These are phyloP conservation scores for Ochropacha duplaris DNA, from an alignment of 2,888 invertebrate genomes.

Conservation along the genomic window DNA sequence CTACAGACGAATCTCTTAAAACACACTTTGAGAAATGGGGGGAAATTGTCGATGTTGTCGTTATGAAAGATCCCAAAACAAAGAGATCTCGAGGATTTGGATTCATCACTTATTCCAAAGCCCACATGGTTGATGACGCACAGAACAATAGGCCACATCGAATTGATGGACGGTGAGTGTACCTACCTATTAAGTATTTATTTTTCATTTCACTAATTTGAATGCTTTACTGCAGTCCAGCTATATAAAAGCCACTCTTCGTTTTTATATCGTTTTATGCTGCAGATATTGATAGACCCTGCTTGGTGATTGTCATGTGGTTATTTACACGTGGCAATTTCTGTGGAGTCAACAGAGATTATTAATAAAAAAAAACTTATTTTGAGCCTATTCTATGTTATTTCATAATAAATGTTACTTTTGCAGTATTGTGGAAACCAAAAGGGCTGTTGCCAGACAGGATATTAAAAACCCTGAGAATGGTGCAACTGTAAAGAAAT, in stretches of 20 bases:
- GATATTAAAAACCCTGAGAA: conserved; percentile 96
- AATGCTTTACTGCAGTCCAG: conserved; percentile 63
- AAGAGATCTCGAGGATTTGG: conserved; percentile 98
- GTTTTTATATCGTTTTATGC: conserved; percentile 74
- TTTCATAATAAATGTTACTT: conserved; percentile 9
- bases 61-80: conserved; percentile 98
- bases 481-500: conserved; percentile 95
- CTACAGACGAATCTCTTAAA: conserved; percentile 96
- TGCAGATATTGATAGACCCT: conserved; percentile 65
- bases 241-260: conserved; percentile 60
- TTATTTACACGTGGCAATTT: conserved; percentile 70
- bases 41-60: conserved; percentile 97
- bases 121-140: conserved; percentile 98
- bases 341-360: conserved; percentile 64
- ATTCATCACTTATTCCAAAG: conserved; percentile 97
- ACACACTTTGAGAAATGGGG: conserved; percentile 99
- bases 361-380: no score
- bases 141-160: conserved; percentile 95
- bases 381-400: no score
- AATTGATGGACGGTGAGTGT: conserved; percentile 90
- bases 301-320: conserved; percentile 76
- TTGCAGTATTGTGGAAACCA: conserved; percentile 94
- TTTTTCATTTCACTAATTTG: not conserved
- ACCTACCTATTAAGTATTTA: not conserved
- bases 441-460: conserved; percentile 96